Base-by-base conservation (phyloP, 1,140 invertebrate genomes). In the Drosophila melanica region DNA sequence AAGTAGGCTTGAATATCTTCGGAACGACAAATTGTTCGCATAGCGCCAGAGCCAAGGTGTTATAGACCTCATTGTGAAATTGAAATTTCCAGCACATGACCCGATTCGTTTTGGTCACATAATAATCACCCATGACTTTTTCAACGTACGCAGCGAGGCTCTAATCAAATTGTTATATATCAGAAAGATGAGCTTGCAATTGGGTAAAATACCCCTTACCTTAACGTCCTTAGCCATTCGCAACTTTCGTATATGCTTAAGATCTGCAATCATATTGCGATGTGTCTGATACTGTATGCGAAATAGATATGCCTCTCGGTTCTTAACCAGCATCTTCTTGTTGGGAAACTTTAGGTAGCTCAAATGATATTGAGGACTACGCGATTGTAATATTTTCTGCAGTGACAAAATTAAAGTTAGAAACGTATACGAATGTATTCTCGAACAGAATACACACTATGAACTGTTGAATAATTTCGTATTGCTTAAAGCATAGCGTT, bases 11-110 rank as follows among this genome's bases (percentile, higher is more conserved):
- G 0, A 81, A 57, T 11, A 23, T 20, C 12, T 75, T 67, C 1
- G 77, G 77, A 4, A 80, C 42, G 1, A n/a, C 10, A 35, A 77
- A 72, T 4, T 90, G 76, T 4, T 90, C 90, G 6, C 65, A 48
- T 23, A 89, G 53, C 0, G 90, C 77, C 57, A 92, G 39, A 0
- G 71, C 90, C 14, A 92, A 16, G 0, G 58, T 89, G 37, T 92
- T 92, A 53, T 92, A 92, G 0, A 92, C 81, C 42, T 92, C 90
- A 37, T 89, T 90, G 7, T 82, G 70, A 9, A 92, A 92, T 42
- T 91, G 78, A 20, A 91, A 92, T 59, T 91, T 91, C 86, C 90
- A 91, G 47, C 90, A 91, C 90, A 92, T 91, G 6, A 92, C 80
- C 5, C 90, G 86, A 23, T 77, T 54, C 10, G 79, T 89, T 33